Conservation (phyloP, 2,113 vertebrate genomes). For the Erythrolamprus reginae region DNA sequence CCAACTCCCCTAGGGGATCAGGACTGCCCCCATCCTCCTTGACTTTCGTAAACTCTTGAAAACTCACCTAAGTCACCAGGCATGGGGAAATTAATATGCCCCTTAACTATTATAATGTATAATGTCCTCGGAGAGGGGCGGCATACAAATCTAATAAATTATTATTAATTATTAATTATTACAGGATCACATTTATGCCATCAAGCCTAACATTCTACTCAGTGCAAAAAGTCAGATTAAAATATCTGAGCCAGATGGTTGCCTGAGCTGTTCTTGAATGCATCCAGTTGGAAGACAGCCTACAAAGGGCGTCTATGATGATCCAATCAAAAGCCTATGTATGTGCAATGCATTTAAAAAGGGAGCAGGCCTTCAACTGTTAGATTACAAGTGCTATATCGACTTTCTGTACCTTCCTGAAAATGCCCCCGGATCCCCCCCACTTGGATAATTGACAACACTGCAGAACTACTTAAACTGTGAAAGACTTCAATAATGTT, state of each 20-base stretch:
- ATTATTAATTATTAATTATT: too few species aligned
- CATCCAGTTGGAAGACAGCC: not conserved
- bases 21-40: too few species aligned
- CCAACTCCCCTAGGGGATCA: too few species aligned
- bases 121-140: too few species aligned
- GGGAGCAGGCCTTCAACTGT: not conserved
- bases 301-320: not conserved
- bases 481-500: not conserved
- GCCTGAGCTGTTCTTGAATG: not conserved
- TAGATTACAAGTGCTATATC: not conserved
- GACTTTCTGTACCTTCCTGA: not conserved
- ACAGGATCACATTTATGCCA: not conserved
- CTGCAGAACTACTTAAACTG: not conserved
- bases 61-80: too few species aligned
- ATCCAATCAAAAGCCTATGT: not conserved
- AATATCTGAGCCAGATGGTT: not conserved
- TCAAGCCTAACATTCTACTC: not conserved
- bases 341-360: not conserved
- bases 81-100: too few species aligned
- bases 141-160: too few species aligned
- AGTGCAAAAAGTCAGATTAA: not conserved
- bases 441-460: not conserved
- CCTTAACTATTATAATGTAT: too few species aligned
- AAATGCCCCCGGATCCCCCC: not conserved
- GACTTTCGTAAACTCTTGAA: too few species aligned